Conservation (phyloP, 2,888 invertebrate genomes). For the Ommatoiulus sabulosus region DNA sequence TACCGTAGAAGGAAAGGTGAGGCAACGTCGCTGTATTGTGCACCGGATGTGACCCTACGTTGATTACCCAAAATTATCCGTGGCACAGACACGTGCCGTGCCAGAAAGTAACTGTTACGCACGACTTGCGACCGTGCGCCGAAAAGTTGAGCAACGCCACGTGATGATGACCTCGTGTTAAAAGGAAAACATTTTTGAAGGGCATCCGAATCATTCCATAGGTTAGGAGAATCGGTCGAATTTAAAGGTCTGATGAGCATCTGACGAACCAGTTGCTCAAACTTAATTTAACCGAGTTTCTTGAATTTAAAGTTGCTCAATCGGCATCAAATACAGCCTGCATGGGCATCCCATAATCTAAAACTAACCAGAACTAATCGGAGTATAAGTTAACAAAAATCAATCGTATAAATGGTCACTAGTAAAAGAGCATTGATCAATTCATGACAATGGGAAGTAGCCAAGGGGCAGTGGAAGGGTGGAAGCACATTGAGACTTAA, state of each 20-base stretch:
- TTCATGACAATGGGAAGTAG: too few species aligned
- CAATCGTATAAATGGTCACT: too few species aligned
- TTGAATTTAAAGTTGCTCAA: too few species aligned
- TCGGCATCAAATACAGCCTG: too few species aligned
- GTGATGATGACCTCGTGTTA: constrained; percentile 29
- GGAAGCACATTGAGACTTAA: too few species aligned
- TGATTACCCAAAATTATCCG: constrained; percentile 19
- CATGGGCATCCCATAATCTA: too few species aligned
- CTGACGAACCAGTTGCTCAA: background rate
- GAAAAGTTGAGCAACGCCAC: background rate
- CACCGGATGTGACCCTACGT: background rate
- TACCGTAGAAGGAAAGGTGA: background rate
- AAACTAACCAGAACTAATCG: too few species aligned
- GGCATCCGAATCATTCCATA: background rate
- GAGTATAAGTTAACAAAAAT: too few species aligned
- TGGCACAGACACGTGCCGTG: constrained; percentile 28
- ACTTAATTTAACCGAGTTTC: too few species aligned
- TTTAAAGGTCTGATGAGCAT: constrained; percentile 6
- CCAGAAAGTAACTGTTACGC: constrained; percentile 24
- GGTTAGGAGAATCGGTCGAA: background rate
- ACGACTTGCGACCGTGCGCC: constrained; percentile 18
- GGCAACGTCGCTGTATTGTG: background rate
- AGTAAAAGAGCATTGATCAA: too few species aligned
- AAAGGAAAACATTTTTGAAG: background rate
- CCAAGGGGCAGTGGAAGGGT: too few species aligned